Base-by-base conservation (phyloP, 2,113 vertebrate genomes). In the Nycticryphes semicollaris region DNA sequence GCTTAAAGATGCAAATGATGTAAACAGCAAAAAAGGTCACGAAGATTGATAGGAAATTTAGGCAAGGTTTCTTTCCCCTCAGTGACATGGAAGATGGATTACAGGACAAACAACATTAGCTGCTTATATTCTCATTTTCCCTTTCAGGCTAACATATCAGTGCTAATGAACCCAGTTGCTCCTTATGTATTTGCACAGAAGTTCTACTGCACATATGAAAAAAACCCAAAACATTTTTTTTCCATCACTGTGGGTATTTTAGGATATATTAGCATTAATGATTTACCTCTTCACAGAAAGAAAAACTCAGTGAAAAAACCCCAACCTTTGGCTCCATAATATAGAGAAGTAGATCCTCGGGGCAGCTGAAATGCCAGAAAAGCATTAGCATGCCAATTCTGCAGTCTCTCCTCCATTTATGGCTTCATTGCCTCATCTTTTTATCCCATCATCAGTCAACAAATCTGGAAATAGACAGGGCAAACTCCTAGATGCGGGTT, bases 61-160 rank as follows among this genome's bases (percentile, higher is more conserved):
- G 63, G 63, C 91, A 95, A 79, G 62, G 35, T 93, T 95, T 93
- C 74, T 92, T 93, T 93, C 67, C 67, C 31, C 11, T 83, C 53
- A 76, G 74, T 96, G 94, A 83, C 91, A 91, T n/a, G 37, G 67
- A 94, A 96, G 96, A 97, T 94, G 85, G 81, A 97, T 96, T 84
- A 45, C 53, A 53, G 81, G 92, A 95, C 81, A 96, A 96, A 89
- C 80, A 92, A 94, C 84, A 93, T 94, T 87, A 96, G 70, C 87
- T 91, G 81, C 66, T 92, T 95, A 53, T 79, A 79, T 60, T 87
- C 76, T 92, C 47, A 35, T 89, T 91, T 93, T 81, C 37, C 60
- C 91, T 96, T 92, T 93, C 77, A 89, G 85, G 79, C 86, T 93
- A 87, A 76, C 80, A 73, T 68, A 84, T 87, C 92, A 91, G 19